Conservation (phyloP, 2,888 invertebrate genomes). For the Sclerodermus sp. region DNA sequence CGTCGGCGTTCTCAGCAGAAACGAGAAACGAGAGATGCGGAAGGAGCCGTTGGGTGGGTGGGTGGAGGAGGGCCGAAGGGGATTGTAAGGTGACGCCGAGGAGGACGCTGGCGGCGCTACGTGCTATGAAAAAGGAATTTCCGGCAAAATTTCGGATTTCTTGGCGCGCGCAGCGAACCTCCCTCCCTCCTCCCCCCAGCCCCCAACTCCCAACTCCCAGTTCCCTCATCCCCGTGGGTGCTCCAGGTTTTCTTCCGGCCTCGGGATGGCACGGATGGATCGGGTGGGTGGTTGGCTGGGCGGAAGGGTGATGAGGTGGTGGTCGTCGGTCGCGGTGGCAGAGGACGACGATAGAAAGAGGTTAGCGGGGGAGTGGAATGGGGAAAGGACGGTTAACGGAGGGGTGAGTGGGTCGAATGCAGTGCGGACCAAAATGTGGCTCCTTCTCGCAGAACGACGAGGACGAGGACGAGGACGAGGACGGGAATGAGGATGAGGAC, state of each 20-base stretch:
- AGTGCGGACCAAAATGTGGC: constrained; percentile 41
- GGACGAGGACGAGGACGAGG: constrained; percentile 28
- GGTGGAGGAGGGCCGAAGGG: too few species aligned
- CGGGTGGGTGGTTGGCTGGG: constrained; percentile 4
- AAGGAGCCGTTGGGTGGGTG: too few species aligned
- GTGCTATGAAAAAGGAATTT: constrained; percentile 35
- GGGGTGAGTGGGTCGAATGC: constrained; percentile 20
- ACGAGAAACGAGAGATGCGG: too few species aligned
- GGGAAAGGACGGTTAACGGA: constrained; percentile 18
- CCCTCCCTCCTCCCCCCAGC: constrained; percentile 5
- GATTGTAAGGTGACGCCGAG: too few species aligned
- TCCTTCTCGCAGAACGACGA: constrained; percentile 33
- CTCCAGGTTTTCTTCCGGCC: not conserved
- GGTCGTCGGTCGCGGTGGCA: constrained; percentile 10
- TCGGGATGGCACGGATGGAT: constrained; percentile 6
- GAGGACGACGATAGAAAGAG: constrained; percentile 18
- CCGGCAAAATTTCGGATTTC: constrained; percentile 32
- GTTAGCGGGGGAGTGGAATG: constrained; percentile 25
- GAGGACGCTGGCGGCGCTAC: constrained; percentile 11
- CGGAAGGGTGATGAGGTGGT: constrained; percentile 5
- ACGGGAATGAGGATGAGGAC: constrained; percentile 21
- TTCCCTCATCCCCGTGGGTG: not conserved
- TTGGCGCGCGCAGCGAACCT: constrained; percentile 25
- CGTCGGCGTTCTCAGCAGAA: too few species aligned
- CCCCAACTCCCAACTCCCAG: not conserved